Evolutionary conservation across 2,797 vertebrate species (phyloP), one percentile per base, ranked within the genome.

Genomic region (Alosa sapidissima): DNA sequence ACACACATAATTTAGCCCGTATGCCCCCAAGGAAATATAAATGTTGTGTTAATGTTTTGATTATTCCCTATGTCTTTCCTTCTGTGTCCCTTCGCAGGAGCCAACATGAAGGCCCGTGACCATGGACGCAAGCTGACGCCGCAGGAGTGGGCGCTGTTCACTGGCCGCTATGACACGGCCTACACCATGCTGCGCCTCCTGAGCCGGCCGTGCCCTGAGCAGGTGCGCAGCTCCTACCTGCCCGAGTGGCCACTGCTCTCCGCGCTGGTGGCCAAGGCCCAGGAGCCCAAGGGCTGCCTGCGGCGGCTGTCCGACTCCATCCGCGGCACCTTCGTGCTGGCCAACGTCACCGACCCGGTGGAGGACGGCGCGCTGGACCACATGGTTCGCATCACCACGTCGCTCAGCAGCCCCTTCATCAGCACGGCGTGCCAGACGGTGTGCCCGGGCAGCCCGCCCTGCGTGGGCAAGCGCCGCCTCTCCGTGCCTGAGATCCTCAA

Each of bases 61-160:
- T 75, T 75, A 41, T 45, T 75, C 13, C 62, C 13, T 28, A 11
- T 5, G 9, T 21, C n/a, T 11, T 28, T 19, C 33, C 68, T 41
- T 1, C 33, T 58, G 16, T 28, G 1, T 4, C 54, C 33, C 82
- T 82, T 45, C 19, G n/a, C 60, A 99, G 98, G 98, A 81, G 98
- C 97, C 14, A 94, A 98, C 49, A 84, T 98, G 83, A 91, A 96
- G 0, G 95, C 97, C 0, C 96, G 93, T 47, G 98, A 99, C 90
- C 94, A 91, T 13, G 96, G 94, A 36, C 96, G 97, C 3, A 92
- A 96, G 28, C 92, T 98, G 85, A 98, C 96, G 0, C 88, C 98
- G 0, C 94, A 93, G 89, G 97, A 99, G 90, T 99, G 98, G 98
- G 98, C 98, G 28, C 87, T 96, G 21, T 99, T 96, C 88, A 99